Conservation (phyloP, 1,140 invertebrate genomes). For the Pissodes strobi region DNA sequence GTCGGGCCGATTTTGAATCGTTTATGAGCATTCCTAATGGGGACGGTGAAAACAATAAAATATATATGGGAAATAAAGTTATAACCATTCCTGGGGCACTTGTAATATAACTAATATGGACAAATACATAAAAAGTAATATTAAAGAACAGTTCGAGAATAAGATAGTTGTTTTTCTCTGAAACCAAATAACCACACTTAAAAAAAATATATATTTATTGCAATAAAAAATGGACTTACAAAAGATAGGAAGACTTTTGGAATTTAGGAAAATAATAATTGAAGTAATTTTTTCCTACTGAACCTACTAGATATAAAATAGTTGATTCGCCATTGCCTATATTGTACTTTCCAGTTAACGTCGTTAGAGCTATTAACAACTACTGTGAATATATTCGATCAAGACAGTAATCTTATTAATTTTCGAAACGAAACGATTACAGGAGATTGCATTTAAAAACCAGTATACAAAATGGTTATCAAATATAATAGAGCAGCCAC, state of each 20-base stretch:
- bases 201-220: no score
- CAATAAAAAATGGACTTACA: no score
- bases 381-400: conserved; percentile 15
- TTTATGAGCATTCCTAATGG: conserved; percentile 21
- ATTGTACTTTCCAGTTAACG: conserved; percentile 15
- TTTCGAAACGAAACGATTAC: conserved; percentile 11
- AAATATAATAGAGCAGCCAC: conserved; percentile 1
- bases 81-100: conserved; percentile 6
- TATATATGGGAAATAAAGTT: conserved; percentile 3
- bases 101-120: conserved; percentile 7
- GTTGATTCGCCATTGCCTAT: conserved; percentile 8
- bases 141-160: background rate
- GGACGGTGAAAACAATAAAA: conserved; percentile 4
- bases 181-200: no score
- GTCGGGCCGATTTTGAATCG: conserved; percentile 27
- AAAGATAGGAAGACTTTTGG: no score
- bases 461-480: conserved; percentile 14
- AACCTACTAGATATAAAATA: conserved; percentile 17
- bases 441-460: conserved; percentile 19
- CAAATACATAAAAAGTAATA: background rate
- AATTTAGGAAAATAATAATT: no score
- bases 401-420: background rate
- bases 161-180: no score
- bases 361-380: conserved; percentile 22
- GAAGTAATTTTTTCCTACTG: conserved; percentile 7